Evolutionary conservation across 2,888 invertebrate genomes (phyloP), one percentile per base, ranked within the genome.

Genomic region (Cyrtodaria siliqua): DNA sequence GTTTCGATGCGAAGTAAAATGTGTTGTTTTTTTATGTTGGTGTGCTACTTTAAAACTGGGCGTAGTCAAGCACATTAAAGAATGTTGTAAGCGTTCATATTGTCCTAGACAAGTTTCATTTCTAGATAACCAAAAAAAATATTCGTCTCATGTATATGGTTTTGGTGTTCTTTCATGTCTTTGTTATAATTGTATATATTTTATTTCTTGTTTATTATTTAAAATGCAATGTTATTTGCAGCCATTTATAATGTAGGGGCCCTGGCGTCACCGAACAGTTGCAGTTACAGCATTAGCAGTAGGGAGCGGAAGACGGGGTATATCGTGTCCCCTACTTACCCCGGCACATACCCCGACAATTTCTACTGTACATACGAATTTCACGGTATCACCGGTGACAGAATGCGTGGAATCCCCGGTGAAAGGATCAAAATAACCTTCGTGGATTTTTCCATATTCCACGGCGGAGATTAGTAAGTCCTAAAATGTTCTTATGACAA

Each of bases 271-370:
- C 96, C 96, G 92, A 96, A 96, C 76, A 95, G 97, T 89, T 99
- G 98, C 95, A 97, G 97, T 63, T 94, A 90, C 87, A 95, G 96
- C 91, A 96, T 98, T 91, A 96, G 97, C 92, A 95, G 96, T 83
- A 95, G 95, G 89, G 93, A 93, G 64, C 95, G 95, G 88, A 95
- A 96, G 91, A 96, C 96, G 82, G 99, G 99, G 64, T 95, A 96
- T 91, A 96, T 99, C 90, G 95, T 98, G 91, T 98, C 99, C 73
- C 99, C 99, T 79, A 99, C 99, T 79, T 99, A 99, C 95, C 99
- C 99, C 79, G 99, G 99, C 87, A 96, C 98, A 90, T 99, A 99
- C 94, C 99, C 99, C 86, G 99, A 99, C 94, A 97, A 98, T 94
- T 95, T 98, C 91, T 95, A 95, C 89, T 99, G 99, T 95, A 89